Base-by-base conservation (phyloP, 23 tunicate genomes). In the Styela plicata region DNA sequence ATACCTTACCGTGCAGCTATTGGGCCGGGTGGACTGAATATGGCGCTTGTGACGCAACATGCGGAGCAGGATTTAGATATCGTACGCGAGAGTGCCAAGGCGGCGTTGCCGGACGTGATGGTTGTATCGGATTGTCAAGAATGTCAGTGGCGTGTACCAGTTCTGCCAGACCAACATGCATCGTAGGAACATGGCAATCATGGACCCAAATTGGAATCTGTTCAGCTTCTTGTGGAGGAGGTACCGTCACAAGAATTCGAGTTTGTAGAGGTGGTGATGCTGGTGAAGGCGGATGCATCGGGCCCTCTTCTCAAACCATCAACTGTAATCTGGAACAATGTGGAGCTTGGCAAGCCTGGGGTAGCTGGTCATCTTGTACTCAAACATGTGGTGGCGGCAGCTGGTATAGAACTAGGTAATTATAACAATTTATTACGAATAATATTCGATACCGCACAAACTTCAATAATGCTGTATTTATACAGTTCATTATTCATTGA, bases 261-360 rank as follows among this genome's bases (percentile, higher is more conserved):
- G 30, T 70, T 31, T 88, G 97, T 73, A 81, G 78, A 35, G 85
- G 74, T 73, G 79, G 86, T 28, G 73, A 64, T 23, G 88, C 31
- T 16, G 90, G 78, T n/a, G 34, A 52, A 37, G 91, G 64, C 24
- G 91, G 80, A 36, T 91, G 97, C 63, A 71, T 78, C 35, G 95
- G 89, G 16, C 23, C 64, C 1, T 21, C 64, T 7, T 73, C 29
- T 25, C 33, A 70, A 30, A 0, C 29, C 27, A 2, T 70, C 30
- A 65, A 26, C 16, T 82, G 85, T 35, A 82, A 82, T 24, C 17
- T 76, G 32, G 30, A 25, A 5, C 81, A 36, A 29, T 76, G 81
- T 29, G 64, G 66, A 25, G 2, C 21, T 36, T 76, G 81, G 81
- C 31, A 52, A 53, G 32, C 66, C 23, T 76, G 81, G 81, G 66